Evolutionary conservation across 2,888 invertebrate species (phyloP), one percentile per base, ranked within the genome.

Genomic region (Trichogramma evanescens): DNA sequence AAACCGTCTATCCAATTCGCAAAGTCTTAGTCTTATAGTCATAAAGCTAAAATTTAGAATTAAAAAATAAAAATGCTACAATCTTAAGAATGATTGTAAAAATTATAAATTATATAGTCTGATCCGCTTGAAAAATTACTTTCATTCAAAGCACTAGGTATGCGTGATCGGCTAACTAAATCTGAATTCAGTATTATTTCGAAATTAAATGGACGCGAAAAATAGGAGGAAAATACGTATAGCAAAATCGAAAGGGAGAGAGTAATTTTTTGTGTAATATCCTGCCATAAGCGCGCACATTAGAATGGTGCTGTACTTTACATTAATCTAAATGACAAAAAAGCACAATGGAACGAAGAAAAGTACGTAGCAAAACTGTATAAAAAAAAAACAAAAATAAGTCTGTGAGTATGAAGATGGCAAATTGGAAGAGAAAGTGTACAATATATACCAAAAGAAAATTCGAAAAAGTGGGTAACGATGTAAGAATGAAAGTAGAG

Each of bases 221-320:
- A 44, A 43, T 59, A 46, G 9, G 49, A n/a, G 40, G 10, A 46
- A 58, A 40, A 50, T 46, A 56, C 45, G 52, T 48, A 48, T 40
- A 54, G 50, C 55, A 59, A 56, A 44, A 52, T 48, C 26, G 50
- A 38, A 53, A 52, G 43, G 26, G 43, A 54, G 55, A 50, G 43
- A 40, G 56, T 53, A 55, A 62, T 54, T 49, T 56, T 51, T 59
- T 59, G 54, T 62, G 53, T 62, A 54, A 38, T 58, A 48, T 62
- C 50, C 56, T 53, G 54, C 58, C 50, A 50, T 50, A 54, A 43
- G 56, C 50, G 56, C 53, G 59, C 26, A 26, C 26, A 26, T 56
- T 54, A 54, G 50, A 56, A 59, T 59, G 62, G 62, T 62, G 58
- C 59, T 62, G 59, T 59, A 59, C 42, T 39, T 40, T 43, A 53